phyloP scores from a whole-genome alignment of 2,888 invertebrate genomes.

The Agrochola lychnidis region DNA sequence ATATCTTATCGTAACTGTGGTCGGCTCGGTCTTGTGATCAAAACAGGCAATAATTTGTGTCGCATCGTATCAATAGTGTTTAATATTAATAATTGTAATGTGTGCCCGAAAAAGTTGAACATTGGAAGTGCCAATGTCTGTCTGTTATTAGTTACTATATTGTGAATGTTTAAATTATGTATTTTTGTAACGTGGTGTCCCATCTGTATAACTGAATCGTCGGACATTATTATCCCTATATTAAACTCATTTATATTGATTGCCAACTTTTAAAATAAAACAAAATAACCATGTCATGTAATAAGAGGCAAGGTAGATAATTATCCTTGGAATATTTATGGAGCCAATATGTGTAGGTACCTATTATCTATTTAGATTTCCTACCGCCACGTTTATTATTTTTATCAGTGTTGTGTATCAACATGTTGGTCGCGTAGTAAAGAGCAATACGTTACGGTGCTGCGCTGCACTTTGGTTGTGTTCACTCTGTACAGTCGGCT shows the following conservation, averaged over 20 bases:
- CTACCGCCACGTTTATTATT: not conserved
- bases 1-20: conserved; percentile 12
- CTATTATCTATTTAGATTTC: not conserved
- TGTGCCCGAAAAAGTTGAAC: conserved; percentile 25
- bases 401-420: not conserved
- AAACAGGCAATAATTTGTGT: conserved; percentile 65
- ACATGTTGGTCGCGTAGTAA: conserved; percentile 12
- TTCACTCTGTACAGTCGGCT: conserved; percentile 32
- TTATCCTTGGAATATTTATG: not conserved
- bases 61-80: conserved; percentile 31
- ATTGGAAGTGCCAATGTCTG: conserved; percentile 54
- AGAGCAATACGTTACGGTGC: conserved; percentile 46
- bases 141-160: conserved; percentile 21
- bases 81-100: conserved; percentile 26
- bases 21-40: conserved; percentile 48
- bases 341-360: not conserved
- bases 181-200: conserved; percentile 40
- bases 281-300: not conserved
- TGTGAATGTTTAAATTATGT: conserved; percentile 30
- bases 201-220: not conserved
- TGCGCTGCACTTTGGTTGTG: conserved; percentile 58
- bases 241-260: not conserved
- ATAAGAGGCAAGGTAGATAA: not conserved
- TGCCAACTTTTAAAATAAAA: conserved; percentile 16
- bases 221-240: conserved; percentile 5